phyloP scores from a whole-genome alignment of 2,888 invertebrate species.

The Bugula neritina region DNA sequence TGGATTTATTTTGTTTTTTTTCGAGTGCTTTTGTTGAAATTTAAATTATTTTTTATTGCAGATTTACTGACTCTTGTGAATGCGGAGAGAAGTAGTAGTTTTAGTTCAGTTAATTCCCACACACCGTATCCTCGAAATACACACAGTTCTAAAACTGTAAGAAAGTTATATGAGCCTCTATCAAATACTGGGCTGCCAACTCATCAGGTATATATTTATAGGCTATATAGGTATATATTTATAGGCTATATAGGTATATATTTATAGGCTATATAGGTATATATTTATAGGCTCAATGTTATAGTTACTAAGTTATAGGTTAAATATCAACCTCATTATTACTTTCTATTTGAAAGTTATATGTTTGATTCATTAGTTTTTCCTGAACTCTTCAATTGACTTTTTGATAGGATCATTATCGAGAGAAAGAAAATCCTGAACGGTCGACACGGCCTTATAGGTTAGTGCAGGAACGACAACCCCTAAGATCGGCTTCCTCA shows the following conservation, averaged over 20 bases:
- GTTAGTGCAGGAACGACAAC: neutral
- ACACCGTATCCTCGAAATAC: neutral
- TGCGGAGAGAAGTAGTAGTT: slow-evolving; percentile 6
- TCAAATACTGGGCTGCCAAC: neutral
- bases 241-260: too few species aligned
- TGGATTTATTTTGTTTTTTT: too few species aligned
- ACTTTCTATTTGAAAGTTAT: too few species aligned
- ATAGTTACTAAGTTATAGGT: too few species aligned
- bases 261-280: too few species aligned
- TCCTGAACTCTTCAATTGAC: neutral
- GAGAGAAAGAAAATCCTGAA: slow-evolving; percentile 1
- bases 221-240: too few species aligned
- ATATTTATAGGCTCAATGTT: too few species aligned
- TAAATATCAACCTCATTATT: too few species aligned
- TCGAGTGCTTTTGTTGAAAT: too few species aligned
- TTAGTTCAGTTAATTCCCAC: neutral
- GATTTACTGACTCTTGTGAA: slow-evolving; percentile 14
- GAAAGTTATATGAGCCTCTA: neutral
- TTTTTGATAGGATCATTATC: neutral
- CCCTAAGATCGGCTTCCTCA: neutral
- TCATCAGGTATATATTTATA: neutral
- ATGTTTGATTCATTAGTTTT: neutral
- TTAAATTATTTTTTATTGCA: neutral
- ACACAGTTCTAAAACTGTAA: neutral
- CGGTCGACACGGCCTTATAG: neutral